phyloP scores from a whole-genome alignment of 2,888 invertebrate genomes.

The Anthophora plumipes region DNA sequence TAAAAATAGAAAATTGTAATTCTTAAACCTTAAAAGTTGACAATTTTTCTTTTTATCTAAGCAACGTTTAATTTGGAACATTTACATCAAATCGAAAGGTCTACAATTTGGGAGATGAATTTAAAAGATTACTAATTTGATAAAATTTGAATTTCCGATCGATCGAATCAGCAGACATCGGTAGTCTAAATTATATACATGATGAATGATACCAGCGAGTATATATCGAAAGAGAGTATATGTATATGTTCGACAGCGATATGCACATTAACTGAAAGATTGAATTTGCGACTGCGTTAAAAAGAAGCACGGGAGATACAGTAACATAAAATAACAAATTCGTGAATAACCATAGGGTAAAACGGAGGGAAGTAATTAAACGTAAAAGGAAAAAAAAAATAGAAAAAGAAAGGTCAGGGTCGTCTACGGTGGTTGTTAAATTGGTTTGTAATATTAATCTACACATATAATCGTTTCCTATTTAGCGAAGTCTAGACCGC shows the following conservation, averaged over 20 bases:
- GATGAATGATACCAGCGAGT: slow-evolving; percentile 5
- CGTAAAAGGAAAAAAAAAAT: not conserved
- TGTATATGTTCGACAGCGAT: slow-evolving; percentile 24
- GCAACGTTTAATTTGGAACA: too few relatives aligned
- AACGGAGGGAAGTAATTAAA: slow-evolving; percentile 1
- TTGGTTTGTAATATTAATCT: slow-evolving; percentile 37
- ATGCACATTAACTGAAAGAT: slow-evolving; percentile 41
- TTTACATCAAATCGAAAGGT: too few relatives aligned
- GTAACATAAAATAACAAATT: slow-evolving; percentile 38
- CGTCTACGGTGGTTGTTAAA: slow-evolving; percentile 28
- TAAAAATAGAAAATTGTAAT: too few relatives aligned
- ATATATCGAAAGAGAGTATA: slow-evolving; percentile 1
- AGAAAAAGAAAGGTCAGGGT: not conserved
- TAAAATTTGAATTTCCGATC: too few relatives aligned
- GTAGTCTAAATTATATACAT: not conserved
- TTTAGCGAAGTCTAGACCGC: slow-evolving; percentile 56
- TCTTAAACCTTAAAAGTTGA: too few relatives aligned
- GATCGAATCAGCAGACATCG: slow-evolving; percentile 4
- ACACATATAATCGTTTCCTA: slow-evolving; percentile 54
- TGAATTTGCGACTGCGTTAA: slow-evolving; percentile 45
- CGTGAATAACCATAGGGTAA: slow-evolving; percentile 30
- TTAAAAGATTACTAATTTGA: too few relatives aligned
- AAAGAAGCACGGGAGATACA: slow-evolving; percentile 61
- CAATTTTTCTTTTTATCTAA: too few relatives aligned
- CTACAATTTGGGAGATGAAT: too few relatives aligned